Percentiles rank a stretch among this genome's conserved stretches.
These are phyloP conservation scores for Urocyon cinereoargenteus DNA, from an alignment of 2,797 vertebrate genomes.

Conservation along the genomic window DNA sequence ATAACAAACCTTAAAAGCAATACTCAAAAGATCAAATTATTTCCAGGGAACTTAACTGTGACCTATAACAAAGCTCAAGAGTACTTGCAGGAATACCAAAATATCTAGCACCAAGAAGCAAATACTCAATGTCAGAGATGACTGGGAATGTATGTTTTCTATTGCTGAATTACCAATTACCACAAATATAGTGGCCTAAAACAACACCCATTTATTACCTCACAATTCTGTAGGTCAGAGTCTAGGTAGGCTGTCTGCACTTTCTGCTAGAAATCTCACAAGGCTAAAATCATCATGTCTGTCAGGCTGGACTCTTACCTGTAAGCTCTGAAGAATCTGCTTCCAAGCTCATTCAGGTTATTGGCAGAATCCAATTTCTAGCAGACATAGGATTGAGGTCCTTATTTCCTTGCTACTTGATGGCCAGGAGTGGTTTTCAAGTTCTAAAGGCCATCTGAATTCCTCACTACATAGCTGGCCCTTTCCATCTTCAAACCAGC, in stretches of 20 bases:
- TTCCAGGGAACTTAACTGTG: background rate
- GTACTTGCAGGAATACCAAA: background rate
- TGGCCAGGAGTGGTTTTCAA: background rate
- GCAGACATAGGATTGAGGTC: background rate
- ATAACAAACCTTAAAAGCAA: constrained; percentile 14
- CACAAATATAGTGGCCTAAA: background rate
- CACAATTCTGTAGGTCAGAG: background rate
- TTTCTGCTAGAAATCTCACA: background rate
- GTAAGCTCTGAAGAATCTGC: background rate
- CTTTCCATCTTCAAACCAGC: background rate
- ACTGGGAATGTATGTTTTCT: constrained; percentile 22
- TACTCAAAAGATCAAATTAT: background rate
- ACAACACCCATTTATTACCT: background rate
- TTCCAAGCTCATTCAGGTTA: constrained; percentile 13
- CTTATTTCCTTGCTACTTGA: background rate
- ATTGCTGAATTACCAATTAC: constrained; percentile 7
- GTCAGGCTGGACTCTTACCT: background rate
- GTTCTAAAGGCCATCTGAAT: background rate
- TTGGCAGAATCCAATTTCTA: background rate
- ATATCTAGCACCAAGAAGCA: background rate
- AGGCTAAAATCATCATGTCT: background rate
- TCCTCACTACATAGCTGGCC: background rate
- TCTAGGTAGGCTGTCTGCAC: background rate
- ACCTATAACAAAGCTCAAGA: constrained; percentile 25
- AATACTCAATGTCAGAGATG: constrained; percentile 9